phyloP scores from a whole-genome alignment of 1,140 invertebrate species.

The Eriocheir sinensis region DNA sequence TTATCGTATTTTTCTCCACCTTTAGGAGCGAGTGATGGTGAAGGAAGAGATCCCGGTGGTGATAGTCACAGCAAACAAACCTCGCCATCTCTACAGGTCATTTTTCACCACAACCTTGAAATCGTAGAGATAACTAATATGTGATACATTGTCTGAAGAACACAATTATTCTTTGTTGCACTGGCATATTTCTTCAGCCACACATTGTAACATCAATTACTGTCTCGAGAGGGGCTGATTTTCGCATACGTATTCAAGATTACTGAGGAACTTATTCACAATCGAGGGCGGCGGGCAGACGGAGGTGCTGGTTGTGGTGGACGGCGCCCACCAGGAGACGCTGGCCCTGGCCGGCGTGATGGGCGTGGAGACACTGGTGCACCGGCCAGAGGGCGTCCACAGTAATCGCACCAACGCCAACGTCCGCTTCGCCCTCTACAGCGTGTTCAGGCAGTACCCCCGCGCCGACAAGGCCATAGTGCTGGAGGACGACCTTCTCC shows the following conservation, averaged over 20 bases:
- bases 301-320: slow-evolving; percentile 59
- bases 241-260: too few species aligned
- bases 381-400: slow-evolving; percentile 44
- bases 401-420: slow-evolving; percentile 68
- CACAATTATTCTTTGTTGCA: too few species aligned
- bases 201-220: too few species aligned
- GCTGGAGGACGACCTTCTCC: slow-evolving; percentile 62
- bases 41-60: slow-evolving; percentile 55
- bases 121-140: too few species aligned
- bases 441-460: slow-evolving; percentile 56
- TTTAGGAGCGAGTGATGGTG: neutral
- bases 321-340: slow-evolving; percentile 58
- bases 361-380: slow-evolving; percentile 34
- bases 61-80: slow-evolving; percentile 58
- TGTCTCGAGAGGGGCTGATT: too few species aligned
- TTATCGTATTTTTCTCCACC: neutral
- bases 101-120: too few species aligned
- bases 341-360: slow-evolving; percentile 60
- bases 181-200: too few species aligned
- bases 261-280: slow-evolving; percentile 57
- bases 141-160: too few species aligned
- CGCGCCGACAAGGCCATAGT: slow-evolving; percentile 60
- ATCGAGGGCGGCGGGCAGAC: slow-evolving; percentile 55
- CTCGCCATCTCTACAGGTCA: slow-evolving; percentile 45
- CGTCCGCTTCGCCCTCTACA: slow-evolving; percentile 64